Percentiles rank a stretch among this genome's conserved stretches.
phyloP scores from a whole-genome alignment of 2,797 vertebrate species.

The Phaenicophaeus curvirostris region DNA sequence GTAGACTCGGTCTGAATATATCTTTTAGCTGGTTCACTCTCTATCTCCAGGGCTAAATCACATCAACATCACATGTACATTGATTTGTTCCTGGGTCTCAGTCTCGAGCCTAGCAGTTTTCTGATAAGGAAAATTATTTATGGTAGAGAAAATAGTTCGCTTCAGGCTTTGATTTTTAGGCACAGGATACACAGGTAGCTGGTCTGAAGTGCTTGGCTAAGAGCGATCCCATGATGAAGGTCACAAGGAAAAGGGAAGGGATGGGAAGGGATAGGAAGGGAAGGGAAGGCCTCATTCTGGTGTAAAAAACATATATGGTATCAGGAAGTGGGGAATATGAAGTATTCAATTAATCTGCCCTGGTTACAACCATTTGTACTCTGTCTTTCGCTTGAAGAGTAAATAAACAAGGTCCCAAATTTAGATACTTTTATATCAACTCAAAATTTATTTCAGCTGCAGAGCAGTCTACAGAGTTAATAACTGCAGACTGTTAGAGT shows the following conservation, averaged over 20 bases:
- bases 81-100: background rate
- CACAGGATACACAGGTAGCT: background rate
- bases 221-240: background rate
- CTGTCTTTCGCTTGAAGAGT: background rate
- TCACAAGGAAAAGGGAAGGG: too few species aligned
- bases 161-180: conserved; percentile 7
- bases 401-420: background rate
- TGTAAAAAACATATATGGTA: background rate
- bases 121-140: background rate
- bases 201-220: background rate
- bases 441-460: background rate
- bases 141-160: background rate
- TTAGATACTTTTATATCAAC: background rate
- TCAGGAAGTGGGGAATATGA: background rate
- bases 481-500: background rate
- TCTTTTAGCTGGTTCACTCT: background rate
- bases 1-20: background rate
- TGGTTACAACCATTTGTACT: background rate
- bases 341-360: background rate
- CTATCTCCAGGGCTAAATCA: background rate
- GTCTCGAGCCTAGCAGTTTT: background rate
- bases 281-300: background rate
- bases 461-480: background rate
- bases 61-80: background rate
- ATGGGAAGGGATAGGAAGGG: too few species aligned